Conservation (phyloP, 2,113 vertebrate genomes). For the Cercocebus atys region DNA sequence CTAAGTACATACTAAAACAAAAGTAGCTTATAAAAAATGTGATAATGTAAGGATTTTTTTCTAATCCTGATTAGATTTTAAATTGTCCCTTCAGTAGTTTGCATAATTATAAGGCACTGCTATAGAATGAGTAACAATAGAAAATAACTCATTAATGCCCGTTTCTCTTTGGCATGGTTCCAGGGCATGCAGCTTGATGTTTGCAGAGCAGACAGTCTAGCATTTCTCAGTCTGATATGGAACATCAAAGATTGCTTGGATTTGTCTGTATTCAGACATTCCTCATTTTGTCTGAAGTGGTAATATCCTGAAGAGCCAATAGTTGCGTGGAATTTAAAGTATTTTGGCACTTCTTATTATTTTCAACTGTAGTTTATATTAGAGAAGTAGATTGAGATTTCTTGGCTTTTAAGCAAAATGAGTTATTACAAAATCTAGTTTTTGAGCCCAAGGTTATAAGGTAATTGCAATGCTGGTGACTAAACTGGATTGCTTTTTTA, state of each 20-base stretch:
- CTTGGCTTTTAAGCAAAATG: conserved; percentile 32
- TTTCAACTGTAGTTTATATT: conserved; percentile 21
- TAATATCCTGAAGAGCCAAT: conserved; percentile 65
- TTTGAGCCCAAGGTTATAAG: not conserved
- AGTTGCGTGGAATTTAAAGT: conserved; percentile 56
- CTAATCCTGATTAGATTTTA: conserved; percentile 70
- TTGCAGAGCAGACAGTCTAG: conserved; percentile 70
- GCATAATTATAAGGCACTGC: conserved; percentile 68
- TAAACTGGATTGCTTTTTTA: not conserved
- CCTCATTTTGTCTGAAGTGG: conserved; percentile 73
- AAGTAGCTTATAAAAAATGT: conserved; percentile 60
- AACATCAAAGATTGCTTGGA: conserved; percentile 45
- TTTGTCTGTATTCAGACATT: conserved; percentile 68
- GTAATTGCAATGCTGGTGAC: not conserved
- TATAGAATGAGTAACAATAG: conserved; percentile 46
- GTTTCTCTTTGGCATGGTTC: conserved; percentile 77
- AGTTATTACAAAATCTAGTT: not conserved
- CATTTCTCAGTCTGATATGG: conserved; percentile 60
- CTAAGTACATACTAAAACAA: conserved; percentile 72
- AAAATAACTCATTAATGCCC: conserved; percentile 80
- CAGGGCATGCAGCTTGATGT: conserved; percentile 71
- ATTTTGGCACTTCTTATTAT: conserved; percentile 63
- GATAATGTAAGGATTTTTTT: conserved; percentile 60
- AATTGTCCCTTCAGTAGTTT: conserved; percentile 54
- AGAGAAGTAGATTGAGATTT: conserved; percentile 25